Percentiles rank a stretch among this genome's conserved stretches.
Conservation (phyloP, 2,888 invertebrate species). For the Himalopsyche japonica region DNA sequence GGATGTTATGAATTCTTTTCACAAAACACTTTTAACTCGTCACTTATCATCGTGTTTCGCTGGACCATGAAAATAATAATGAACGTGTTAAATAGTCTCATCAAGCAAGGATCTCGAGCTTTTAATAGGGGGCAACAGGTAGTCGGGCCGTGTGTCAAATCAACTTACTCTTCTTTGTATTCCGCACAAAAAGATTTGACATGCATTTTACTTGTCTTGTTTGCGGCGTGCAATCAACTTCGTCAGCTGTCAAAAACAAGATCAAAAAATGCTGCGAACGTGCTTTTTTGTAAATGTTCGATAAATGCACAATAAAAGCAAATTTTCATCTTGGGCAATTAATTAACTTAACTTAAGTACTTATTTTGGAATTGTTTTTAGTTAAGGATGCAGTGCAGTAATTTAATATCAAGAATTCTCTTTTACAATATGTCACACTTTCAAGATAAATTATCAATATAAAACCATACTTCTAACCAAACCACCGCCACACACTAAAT, state of each 20-base stretch:
- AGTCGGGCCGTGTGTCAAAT: conserved; percentile 3
- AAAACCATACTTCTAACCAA: no score
- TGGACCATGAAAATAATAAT: no score
- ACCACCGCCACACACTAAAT: no score
- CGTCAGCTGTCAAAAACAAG: neutral
- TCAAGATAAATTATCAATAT: no score
- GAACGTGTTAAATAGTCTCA: neutral
- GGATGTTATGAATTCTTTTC: no score
- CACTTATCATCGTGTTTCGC: no score
- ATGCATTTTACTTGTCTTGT: neutral
- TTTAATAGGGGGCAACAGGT: neutral
- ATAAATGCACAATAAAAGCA: neutral
- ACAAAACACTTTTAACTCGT: no score
- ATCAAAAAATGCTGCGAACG: neutral
- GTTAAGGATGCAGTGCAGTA: no score
- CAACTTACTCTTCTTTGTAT: neutral
- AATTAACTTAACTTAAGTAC: no score
- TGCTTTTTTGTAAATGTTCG: neutral
- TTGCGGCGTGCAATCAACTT: neutral
- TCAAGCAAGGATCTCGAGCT: neutral
- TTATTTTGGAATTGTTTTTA: no score
- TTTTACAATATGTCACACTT: no score
- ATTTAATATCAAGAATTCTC: no score
- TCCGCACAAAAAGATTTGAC: neutral
- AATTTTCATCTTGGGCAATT: neutral